Percentiles rank a stretch among this genome's conserved stretches.
Evolutionary conservation across 1,140 invertebrate species (phyloP).

Genomic region (Popillia japonica): DNA sequence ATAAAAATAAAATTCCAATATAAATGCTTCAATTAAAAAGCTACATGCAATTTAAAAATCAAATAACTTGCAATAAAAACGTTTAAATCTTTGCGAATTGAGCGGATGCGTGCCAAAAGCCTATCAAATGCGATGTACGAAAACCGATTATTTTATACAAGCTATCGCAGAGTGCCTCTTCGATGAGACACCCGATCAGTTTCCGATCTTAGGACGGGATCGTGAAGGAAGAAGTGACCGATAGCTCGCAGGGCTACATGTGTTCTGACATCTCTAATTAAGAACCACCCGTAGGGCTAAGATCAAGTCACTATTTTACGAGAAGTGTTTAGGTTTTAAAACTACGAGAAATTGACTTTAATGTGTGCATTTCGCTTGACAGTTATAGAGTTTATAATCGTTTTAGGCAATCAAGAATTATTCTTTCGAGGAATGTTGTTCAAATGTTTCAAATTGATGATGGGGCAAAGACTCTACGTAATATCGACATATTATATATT

Average conservation of each 20-base stretch:
- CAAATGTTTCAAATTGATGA: neutral
- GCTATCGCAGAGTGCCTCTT: slow-evolving; percentile 29
- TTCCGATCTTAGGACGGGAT: neutral
- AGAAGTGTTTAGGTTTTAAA: slow-evolving; percentile 39
- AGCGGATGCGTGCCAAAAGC: slow-evolving; percentile 44
- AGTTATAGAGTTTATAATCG: slow-evolving; percentile 21
- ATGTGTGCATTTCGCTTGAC: slow-evolving; percentile 16
- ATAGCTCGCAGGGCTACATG: slow-evolving; percentile 44
- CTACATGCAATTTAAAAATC: slow-evolving; percentile 41
- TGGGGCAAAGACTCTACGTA: too few relatives aligned
- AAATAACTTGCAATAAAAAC: slow-evolving; percentile 36
- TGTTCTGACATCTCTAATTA: slow-evolving; percentile 50
- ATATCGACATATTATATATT: too few relatives aligned
- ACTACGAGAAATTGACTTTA: slow-evolving; percentile 16
- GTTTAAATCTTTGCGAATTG: neutral
- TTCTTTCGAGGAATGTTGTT: neutral
- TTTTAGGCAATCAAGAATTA: slow-evolving; percentile 3
- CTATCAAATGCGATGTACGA: slow-evolving; percentile 42
- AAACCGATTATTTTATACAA: slow-evolving; percentile 45
- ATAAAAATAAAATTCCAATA: slow-evolving; percentile 34
- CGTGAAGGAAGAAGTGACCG: slow-evolving; percentile 20
- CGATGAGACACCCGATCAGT: slow-evolving; percentile 27
- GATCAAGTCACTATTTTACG: slow-evolving; percentile 35
- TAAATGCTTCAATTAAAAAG: slow-evolving; percentile 40
- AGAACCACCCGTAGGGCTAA: slow-evolving; percentile 45